Conservation (phyloP, 2,113 vertebrate genomes). For the Meriones unguiculatus region DNA sequence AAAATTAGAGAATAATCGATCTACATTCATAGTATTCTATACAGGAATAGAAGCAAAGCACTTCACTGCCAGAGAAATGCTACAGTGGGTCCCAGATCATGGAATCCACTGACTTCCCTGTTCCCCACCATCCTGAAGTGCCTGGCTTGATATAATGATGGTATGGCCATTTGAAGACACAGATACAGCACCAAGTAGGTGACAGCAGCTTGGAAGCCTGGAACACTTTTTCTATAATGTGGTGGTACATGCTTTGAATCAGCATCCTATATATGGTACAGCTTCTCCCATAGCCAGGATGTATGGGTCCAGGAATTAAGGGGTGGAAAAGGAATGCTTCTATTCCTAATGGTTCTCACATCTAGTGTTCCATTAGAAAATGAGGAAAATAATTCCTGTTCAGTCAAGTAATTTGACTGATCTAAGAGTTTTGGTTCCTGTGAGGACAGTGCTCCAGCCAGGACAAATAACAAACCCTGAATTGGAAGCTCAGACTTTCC, state of each 20-base stretch:
- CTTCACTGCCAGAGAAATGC: background rate
- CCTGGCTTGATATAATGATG: background rate
- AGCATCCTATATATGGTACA: background rate
- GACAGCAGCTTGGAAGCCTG: background rate
- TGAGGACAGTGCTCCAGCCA: background rate
- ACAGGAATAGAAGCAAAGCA: too few species aligned
- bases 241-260: background rate
- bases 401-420: background rate
- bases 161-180: background rate
- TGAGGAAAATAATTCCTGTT: background rate
- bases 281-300: background rate
- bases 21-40: background rate
- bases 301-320: background rate
- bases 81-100: background rate
- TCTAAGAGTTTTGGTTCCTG: background rate
- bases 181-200: background rate
- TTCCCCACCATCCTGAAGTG: background rate
- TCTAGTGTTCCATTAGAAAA: background rate
- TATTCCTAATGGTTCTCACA: background rate
- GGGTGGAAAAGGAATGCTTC: background rate
- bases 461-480: background rate
- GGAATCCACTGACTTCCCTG: background rate
- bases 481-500: background rate
- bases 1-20: background rate
- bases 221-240: background rate